These are phyloP conservation scores for Addax nasomaculatus DNA, from an alignment of 2,113 vertebrate species.

Conservation along the genomic window DNA sequence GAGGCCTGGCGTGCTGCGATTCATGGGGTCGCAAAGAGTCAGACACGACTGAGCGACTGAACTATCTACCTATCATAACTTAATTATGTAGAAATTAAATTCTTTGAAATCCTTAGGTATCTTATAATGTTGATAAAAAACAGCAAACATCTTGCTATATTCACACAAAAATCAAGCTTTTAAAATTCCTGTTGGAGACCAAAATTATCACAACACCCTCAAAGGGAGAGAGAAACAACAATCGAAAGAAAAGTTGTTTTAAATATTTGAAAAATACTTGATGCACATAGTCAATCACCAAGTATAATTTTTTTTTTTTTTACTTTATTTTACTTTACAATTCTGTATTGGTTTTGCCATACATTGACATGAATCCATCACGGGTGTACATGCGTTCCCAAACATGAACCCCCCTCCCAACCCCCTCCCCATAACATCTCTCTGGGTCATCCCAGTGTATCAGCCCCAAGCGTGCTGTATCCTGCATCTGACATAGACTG, in stretches of 20 bases:
- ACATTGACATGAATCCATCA: too few species aligned
- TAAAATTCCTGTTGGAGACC: neutral
- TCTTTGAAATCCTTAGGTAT: neutral
- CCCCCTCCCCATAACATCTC: too few species aligned
- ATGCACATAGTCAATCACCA: neutral
- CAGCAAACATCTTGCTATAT: neutral
- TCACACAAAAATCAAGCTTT: neutral
- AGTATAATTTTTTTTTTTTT: neutral
- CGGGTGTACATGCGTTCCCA: too few species aligned
- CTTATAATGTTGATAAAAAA: neutral
- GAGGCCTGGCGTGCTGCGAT: accelerated
- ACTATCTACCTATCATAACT: neutral
- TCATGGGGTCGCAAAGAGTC: too few species aligned
- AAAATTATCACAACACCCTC: neutral
- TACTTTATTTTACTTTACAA: too few species aligned
- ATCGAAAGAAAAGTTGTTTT: neutral
- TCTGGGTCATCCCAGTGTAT: too few species aligned
- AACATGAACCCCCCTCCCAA: too few species aligned
- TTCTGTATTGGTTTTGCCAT: too few species aligned
- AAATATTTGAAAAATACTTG: neutral
- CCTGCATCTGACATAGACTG: too few species aligned
- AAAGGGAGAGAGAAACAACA: neutral
- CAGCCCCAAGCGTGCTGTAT: too few species aligned
- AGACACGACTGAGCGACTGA: accelerated
- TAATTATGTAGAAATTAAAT: slow-evolving; percentile 37